Evolutionary conservation across 2,888 invertebrate species (phyloP), one percentile per base, ranked within the genome.

Genomic region (Rhagonycha lutea): DNA sequence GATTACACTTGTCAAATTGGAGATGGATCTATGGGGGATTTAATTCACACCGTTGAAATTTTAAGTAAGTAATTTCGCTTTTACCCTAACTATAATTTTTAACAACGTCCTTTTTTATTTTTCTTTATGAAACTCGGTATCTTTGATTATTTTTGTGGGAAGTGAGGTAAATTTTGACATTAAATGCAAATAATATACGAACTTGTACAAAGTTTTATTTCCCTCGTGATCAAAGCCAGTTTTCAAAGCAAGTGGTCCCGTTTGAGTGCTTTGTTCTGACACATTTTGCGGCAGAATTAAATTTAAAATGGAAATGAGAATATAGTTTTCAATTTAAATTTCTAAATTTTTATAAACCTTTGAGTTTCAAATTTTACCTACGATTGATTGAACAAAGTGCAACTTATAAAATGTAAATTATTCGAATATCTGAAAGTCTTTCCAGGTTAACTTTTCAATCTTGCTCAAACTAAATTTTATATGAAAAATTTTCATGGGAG

Each of bases 1-100:
- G 90, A 90, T 83, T 91, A 91, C 84, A 89, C 90, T 60, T 91
- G 91, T 83, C 90, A 90, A 82, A 88, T 91, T 68, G 89, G 90
- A 29, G 90, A 90, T 75, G 89, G 89, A 23, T 87, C 88, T n/a
- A 88, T 88, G 72, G 88, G 89, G 24, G 90, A 90, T 80, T 88
- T 90, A 75, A 89, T 89, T 23, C 90, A 90, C 84, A 89, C 89
- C n/a, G 88, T 91, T 32, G 90, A 90, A 83, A 90, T 91, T 79
- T 83, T 90, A 63, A 90, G 91, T 88, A 81, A 87, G 88, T 86
- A 76, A 26, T 24, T 24, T n/a, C 12, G 8, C 3, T 4, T 65
- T 24, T 24, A 62, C 62, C 9, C 18, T 10, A 10, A 62, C 10
- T 10, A 24, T 62, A 62, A 23, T 62, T 62, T 62, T n/a, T 47